Percentiles rank a stretch among this genome's conserved stretches.
Conservation (phyloP, 2,113 vertebrate species). For the Symphodus melops region DNA sequence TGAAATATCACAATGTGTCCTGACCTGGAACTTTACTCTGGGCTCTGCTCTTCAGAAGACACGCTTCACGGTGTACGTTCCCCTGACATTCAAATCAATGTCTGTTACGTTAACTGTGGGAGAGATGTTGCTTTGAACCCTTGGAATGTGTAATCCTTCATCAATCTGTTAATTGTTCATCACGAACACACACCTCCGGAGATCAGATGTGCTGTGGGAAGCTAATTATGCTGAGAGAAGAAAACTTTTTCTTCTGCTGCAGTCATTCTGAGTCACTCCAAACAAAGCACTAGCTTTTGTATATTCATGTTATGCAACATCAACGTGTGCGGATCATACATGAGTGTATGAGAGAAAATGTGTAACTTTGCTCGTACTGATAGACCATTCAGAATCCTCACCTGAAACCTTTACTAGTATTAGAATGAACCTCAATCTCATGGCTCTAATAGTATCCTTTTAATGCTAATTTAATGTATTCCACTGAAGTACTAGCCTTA, state of each 20-base stretch:
- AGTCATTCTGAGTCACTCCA: constrained; percentile 22
- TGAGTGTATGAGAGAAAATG: neutral
- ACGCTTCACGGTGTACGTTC: too few species aligned
- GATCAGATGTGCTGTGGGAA: constrained; percentile 38
- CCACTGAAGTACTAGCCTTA: too few species aligned
- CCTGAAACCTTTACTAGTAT: neutral
- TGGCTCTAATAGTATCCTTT: too few species aligned
- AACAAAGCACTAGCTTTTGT: constrained; percentile 1
- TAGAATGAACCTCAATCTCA: too few species aligned
- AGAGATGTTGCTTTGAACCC: constrained; percentile 12
- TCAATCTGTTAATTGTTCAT: constrained; percentile 22
- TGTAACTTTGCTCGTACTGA: neutral
- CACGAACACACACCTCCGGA: constrained; percentile 8
- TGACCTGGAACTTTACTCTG: too few species aligned
- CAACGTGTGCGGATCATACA: neutral
- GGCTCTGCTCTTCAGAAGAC: too few species aligned
- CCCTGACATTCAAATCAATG: constrained; percentile 5
- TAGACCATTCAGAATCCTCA: neutral
- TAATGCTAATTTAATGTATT: too few species aligned
- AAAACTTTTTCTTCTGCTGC: constrained; percentile 18
- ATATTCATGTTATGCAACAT: constrained; percentile 8
- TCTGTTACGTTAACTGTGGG: constrained; percentile 13
- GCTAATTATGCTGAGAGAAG: constrained; percentile 4
- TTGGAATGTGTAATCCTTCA: constrained; percentile 25
- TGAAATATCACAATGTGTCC: too few species aligned